phyloP scores from a whole-genome alignment of 2,888 invertebrate genomes.

The Lysandra bellargus region DNA sequence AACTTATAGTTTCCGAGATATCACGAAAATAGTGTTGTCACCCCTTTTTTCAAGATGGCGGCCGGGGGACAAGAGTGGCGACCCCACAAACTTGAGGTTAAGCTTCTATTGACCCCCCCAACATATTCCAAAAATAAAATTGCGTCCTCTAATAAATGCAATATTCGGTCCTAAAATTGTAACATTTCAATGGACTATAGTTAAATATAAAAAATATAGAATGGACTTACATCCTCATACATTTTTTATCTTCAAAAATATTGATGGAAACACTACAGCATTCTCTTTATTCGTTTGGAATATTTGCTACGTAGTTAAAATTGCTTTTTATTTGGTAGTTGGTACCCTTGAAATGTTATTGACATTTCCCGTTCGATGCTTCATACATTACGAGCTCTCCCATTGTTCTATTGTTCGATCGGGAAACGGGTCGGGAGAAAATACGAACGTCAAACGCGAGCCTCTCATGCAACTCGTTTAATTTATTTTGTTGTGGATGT shows the following conservation, averaged over 20 bases:
- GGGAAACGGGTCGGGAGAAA: conserved; percentile 23
- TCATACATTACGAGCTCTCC: conserved; percentile 21
- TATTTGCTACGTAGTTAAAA: conserved; percentile 13
- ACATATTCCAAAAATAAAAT: too few species aligned
- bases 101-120: too few species aligned
- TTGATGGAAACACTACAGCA: neutral
- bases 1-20: too few species aligned
- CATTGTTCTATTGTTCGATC: conserved; percentile 18
- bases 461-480: conserved; percentile 9
- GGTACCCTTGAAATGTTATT: conserved; percentile 22
- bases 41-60: too few species aligned
- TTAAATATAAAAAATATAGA: neutral
- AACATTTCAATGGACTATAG: too few species aligned
- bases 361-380: conserved; percentile 21
- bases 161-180: too few species aligned
- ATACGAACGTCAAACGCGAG: conserved; percentile 14
- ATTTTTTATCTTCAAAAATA: neutral
- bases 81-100: too few species aligned
- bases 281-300: neutral
- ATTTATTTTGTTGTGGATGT: conserved; percentile 11
- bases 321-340: conserved; percentile 3
- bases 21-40: too few species aligned
- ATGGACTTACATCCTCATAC: neutral
- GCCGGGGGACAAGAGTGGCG: too few species aligned
- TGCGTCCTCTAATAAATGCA: too few species aligned